Conservation (phyloP, 2,888 invertebrate species). For the Sinopyrophorus schimmeli region DNA sequence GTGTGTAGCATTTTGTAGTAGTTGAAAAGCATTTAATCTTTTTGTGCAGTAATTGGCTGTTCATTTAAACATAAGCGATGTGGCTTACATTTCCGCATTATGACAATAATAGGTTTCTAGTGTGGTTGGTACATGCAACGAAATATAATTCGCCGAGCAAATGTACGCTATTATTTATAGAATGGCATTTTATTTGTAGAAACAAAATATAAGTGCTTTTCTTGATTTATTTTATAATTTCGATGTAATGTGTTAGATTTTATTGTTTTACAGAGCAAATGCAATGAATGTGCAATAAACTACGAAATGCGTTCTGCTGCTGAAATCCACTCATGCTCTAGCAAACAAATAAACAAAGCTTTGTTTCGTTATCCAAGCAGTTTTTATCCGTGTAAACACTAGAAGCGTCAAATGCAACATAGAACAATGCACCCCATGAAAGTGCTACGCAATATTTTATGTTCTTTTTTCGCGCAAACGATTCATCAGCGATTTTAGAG, state of each 20-base stretch:
- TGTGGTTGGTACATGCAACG: too few relatives aligned
- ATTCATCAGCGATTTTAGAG: slow-evolving; percentile 18
- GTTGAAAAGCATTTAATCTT: too few relatives aligned
- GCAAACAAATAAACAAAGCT: slow-evolving; percentile 12
- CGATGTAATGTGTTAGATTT: slow-evolving; percentile 9
- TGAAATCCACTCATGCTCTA: slow-evolving; percentile 12
- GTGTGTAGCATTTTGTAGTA: too few relatives aligned
- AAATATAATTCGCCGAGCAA: too few relatives aligned
- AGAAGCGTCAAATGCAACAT: slow-evolving; percentile 18
- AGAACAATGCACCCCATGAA: slow-evolving; percentile 17
- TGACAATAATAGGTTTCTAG: too few relatives aligned
- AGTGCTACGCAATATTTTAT: slow-evolving; percentile 14
- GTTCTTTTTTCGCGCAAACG: slow-evolving; percentile 18
- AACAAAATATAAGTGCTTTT: too few relatives aligned
- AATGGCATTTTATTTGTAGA: too few relatives aligned
- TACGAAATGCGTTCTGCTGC: neutral
- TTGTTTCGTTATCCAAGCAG: slow-evolving; percentile 12
- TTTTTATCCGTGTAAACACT: slow-evolving; percentile 16
- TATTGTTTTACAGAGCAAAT: slow-evolving; percentile 12
- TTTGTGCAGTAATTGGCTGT: too few relatives aligned
- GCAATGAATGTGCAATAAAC: slow-evolving; percentile 8
- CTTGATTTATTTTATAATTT: slow-evolving; percentile 11
- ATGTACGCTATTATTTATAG: too few relatives aligned
- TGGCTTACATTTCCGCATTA: too few relatives aligned
- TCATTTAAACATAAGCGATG: too few relatives aligned